Base-by-base conservation (phyloP, 2,113 vertebrate genomes). In the Apteryx owenii region DNA sequence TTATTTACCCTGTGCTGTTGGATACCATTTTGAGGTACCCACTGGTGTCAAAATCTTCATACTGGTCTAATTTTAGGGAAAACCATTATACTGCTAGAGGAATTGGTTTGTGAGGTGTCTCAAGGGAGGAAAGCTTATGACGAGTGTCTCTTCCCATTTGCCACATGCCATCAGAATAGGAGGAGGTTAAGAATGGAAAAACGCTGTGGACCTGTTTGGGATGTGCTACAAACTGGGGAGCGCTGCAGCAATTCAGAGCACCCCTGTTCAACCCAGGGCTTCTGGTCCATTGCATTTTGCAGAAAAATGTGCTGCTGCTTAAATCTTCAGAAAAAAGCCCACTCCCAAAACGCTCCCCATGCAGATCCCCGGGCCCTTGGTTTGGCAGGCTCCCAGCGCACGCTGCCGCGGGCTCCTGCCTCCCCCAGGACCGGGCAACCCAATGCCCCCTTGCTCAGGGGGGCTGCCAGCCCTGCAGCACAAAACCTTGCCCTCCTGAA, bases 381-480 rank as follows among this genome's bases (percentile, higher is more conserved):
- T 5, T 40, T 7, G 1, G 6, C 33, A 69, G 18, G 26, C 19
- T 85, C 46, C 58, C 19, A 42, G 5, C 0, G 0, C 23, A 78
- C 40, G 21, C 0, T 1, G 33, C 2, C 0, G 0, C 2, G 7
- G 7, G 18, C 44, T 5, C 12, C 8, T 33, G 69, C 22, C 11
- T 85, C 46, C 20, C 20, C 4, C 44, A 73, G 15, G 8, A 75
- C 16, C 6, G 15, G 17, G 15, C 36, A 18, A 31, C 18, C 46
- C 46, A 19, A 71, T 92, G 54, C 2, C 5, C 9, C 4, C 4
- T 26, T 19, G 31, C 65, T 68, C 44, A 25, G 7, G 31, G 21
- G 21, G 33, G 31, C 48, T 53, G 10, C 48, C n/a, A 10, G 26
- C 29, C 19, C 44, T 28, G n/a, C 25, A 53, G 11, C 69, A 19